These are phyloP conservation scores for Arbacia lixula DNA, from an alignment of 53 echinoderm and acorn worm genomes.

Conservation along the genomic window DNA sequence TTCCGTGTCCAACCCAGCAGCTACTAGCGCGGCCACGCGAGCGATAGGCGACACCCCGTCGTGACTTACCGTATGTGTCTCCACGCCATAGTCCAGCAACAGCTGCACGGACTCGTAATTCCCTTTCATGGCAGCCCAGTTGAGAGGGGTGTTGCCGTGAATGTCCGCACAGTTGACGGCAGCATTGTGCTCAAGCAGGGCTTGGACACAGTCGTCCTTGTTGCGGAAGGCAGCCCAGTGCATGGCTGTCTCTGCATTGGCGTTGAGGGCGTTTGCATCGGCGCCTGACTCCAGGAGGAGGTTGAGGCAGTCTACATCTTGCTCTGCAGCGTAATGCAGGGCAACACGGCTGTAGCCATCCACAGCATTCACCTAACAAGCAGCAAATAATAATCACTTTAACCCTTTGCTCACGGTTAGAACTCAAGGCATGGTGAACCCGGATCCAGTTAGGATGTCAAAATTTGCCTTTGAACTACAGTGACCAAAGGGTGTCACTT, in stretches of 20 bases:
- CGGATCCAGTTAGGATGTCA: too few species aligned
- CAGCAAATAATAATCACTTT: conserved; percentile 11
- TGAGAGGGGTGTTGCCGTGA: conserved; percentile 87
- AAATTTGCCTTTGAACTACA: too few species aligned
- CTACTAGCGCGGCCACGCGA: conserved; percentile 70
- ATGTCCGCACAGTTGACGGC: conserved; percentile 73
- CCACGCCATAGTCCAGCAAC: conserved; percentile 88
- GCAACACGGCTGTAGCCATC: conserved; percentile 91
- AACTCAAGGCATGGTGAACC: too few species aligned
- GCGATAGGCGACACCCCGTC: conserved; percentile 66
- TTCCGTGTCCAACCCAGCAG: conserved; percentile 68
- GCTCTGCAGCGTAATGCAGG: conserved; percentile 92
- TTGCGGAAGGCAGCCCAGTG: conserved; percentile 98
- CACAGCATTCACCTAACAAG: conserved; percentile 78
- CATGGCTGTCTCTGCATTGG: conserved; percentile 80
- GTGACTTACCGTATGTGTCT: conserved; percentile 68
- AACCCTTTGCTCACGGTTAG: too few species aligned
- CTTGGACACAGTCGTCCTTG: conserved; percentile 67
- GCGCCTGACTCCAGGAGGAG: conserved; percentile 74
- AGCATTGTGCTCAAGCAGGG: conserved; percentile 70
- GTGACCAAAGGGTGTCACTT: too few species aligned
- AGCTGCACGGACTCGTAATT: conserved; percentile 79
- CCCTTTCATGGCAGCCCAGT: conserved; percentile 88
- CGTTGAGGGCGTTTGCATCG: conserved; percentile 73
- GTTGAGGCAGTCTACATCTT: conserved; percentile 69